A percentile compares a stretch with the other conserved stretches of the same genome.
These are phyloP conservation scores for Pycnomerus fuliginosus DNA, from an alignment of 2,888 invertebrate genomes.

Conservation along the genomic window DNA sequence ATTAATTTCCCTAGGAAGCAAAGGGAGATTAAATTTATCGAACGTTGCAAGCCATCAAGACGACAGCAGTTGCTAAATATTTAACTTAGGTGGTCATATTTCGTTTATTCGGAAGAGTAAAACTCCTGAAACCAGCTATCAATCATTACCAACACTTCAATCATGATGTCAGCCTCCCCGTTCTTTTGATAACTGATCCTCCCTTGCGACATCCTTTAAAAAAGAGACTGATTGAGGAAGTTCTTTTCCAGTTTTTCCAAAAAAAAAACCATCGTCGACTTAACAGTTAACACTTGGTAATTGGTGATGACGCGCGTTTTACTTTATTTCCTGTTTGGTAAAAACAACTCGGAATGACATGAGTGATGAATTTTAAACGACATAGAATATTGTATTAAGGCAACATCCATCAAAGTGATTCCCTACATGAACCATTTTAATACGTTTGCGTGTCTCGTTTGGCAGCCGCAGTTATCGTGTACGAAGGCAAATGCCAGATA, in stretches of 20 bases:
- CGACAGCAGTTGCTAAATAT: too few species aligned
- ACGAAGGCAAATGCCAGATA: constrained; percentile 19
- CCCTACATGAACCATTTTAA: constrained; percentile 18
- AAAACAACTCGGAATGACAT: constrained; percentile 8
- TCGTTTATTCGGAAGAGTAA: constrained; percentile 2
- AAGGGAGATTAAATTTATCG: too few species aligned
- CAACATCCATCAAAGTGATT: constrained; percentile 23
- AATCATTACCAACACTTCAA: constrained; percentile 6
- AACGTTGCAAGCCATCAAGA: too few species aligned
- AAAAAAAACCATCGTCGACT: too few species aligned
- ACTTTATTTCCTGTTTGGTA: too few species aligned
- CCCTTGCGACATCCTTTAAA: constrained; percentile 5
- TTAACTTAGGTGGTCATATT: too few species aligned
- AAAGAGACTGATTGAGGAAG: constrained; percentile 13
- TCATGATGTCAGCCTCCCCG: constrained; percentile 3
- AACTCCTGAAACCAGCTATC: constrained; percentile 1
- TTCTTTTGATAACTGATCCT: constrained; percentile 5
- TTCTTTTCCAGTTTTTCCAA: constrained; percentile 4
- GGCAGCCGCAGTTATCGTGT: constrained; percentile 19
- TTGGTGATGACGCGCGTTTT: too few species aligned
- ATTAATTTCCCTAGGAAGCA: constrained; percentile 6
- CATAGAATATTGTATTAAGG: constrained; percentile 23
- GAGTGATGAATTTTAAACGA: constrained; percentile 21
- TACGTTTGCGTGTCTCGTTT: constrained; percentile 24
- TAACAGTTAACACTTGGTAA: too few species aligned